Percentiles rank a stretch among this genome's conserved stretches.
These are phyloP conservation scores for Idaea dimidiata DNA, from an alignment of 2,888 invertebrate species.

Conservation along the genomic window DNA sequence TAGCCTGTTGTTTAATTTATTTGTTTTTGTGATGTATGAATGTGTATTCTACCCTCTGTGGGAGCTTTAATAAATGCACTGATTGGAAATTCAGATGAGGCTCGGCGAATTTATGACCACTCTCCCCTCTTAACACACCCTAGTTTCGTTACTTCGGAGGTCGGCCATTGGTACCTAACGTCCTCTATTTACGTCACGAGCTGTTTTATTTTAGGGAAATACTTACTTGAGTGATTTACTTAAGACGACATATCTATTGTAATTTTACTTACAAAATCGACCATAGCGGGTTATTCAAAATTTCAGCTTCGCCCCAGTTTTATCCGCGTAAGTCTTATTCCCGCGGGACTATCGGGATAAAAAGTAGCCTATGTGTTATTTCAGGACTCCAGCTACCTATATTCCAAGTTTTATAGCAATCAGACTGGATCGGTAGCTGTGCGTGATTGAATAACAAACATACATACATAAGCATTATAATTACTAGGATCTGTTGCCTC, in stretches of 20 bases:
- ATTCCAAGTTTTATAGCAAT: too few species aligned
- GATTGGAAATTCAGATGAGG: constrained; percentile 78
- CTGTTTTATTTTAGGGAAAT: not conserved
- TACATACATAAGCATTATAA: too few species aligned
- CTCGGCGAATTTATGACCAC: constrained; percentile 66
- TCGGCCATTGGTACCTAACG: constrained; percentile 8
- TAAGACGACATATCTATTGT: not conserved
- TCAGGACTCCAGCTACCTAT: too few species aligned
- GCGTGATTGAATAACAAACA: too few species aligned
- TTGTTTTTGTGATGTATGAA: constrained; percentile 31
- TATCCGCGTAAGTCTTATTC: too few species aligned
- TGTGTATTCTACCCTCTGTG: constrained; percentile 30
- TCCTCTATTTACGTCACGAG: not conserved
- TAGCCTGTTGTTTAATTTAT: constrained; percentile 30
- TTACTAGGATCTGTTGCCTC: too few species aligned
- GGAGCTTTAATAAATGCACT: constrained; percentile 62
- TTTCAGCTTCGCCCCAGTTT: too few species aligned
- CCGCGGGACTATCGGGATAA: too few species aligned
- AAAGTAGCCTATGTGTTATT: too few species aligned
- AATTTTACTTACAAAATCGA: too few species aligned
- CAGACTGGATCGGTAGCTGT: too few species aligned
- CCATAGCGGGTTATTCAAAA: too few species aligned
- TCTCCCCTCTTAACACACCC: constrained; percentile 47
- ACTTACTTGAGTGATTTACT: not conserved
- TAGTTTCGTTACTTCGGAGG: constrained; percentile 40